Conservation (phyloP, 1,140 invertebrate genomes). For the Phenacoccus solenopsis region DNA sequence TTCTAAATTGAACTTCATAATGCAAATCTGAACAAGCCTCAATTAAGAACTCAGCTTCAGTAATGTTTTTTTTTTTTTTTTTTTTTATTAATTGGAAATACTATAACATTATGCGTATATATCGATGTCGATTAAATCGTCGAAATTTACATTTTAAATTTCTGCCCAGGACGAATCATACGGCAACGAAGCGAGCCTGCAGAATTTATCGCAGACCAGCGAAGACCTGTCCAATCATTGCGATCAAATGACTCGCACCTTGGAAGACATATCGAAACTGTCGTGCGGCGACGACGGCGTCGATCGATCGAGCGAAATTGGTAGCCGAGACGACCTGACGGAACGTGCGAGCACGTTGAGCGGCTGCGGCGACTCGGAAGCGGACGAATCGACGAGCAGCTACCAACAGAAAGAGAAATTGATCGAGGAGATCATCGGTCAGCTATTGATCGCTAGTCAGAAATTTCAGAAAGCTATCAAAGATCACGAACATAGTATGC, state of each 20-base stretch:
- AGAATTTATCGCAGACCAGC: not conserved
- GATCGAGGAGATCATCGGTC: constrained; percentile 65
- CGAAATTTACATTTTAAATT: no score
- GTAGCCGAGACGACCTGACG: constrained; percentile 28
- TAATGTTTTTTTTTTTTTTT: no score
- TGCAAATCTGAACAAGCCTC: no score
- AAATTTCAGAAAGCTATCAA: constrained; percentile 67
- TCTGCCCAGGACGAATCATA: not conserved
- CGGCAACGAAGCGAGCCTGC: not conserved
- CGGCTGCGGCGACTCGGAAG: not conserved
- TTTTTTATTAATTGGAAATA: no score
- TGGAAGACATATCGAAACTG: constrained; percentile 4
- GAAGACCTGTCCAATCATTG: not conserved
- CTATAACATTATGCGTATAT: no score
- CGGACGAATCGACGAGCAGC: not conserved
- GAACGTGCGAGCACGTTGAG: constrained; percentile 16
- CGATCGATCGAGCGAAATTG: constrained; percentile 18
- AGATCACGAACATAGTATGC: constrained; percentile 34
- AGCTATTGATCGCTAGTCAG: constrained; percentile 67
- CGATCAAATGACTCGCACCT: not conserved
- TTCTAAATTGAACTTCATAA: no score
- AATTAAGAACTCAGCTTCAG: no score
- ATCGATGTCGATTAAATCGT: no score
- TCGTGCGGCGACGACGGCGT: not conserved
- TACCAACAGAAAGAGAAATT: constrained; percentile 37